Conservation (phyloP, 2,888 invertebrate species). For the Phyto melanocephala region DNA sequence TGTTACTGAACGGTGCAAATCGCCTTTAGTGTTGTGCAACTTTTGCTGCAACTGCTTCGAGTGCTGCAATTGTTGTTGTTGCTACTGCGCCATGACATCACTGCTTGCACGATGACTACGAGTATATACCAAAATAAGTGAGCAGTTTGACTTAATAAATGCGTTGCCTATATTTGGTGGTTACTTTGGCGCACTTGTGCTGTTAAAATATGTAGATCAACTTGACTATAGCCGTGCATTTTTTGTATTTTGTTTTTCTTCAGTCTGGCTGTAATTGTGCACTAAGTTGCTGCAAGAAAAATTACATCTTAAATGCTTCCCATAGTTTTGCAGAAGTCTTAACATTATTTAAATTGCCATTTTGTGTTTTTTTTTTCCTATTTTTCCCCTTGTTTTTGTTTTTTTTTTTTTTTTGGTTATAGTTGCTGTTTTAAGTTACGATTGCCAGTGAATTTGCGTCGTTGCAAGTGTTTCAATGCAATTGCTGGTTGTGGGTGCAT, state of each 20-base stretch:
- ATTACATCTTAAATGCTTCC: slow-evolving; percentile 63
- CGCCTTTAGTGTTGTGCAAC: neutral
- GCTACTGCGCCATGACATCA: slow-evolving; percentile 4
- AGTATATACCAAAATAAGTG: neutral
- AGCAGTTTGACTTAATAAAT: slow-evolving; percentile 56
- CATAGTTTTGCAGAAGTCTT: slow-evolving; percentile 63
- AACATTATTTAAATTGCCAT: slow-evolving; percentile 62
- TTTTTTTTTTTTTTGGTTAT: too few relatives aligned
- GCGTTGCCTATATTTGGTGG: slow-evolving; percentile 63
- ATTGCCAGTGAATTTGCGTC: neutral
- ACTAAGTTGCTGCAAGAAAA: slow-evolving; percentile 25
- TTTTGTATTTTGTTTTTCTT: too few relatives aligned
- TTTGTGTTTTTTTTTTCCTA: slow-evolving; percentile 34
- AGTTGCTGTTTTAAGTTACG: neutral
- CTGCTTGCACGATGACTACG: neutral
- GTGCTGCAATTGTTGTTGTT: slow-evolving; percentile 38
- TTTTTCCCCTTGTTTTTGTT: neutral
- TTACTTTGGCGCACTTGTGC: slow-evolving; percentile 62
- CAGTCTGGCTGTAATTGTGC: slow-evolving; percentile 5
- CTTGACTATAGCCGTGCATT: neutral
- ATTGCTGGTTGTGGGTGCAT: slow-evolving; percentile 55
- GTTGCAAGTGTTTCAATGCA: slow-evolving; percentile 48
- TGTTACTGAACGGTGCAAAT: neutral
- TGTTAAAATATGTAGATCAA: slow-evolving; percentile 63
- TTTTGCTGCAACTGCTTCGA: slow-evolving; percentile 31